Base-by-base conservation (phyloP, 2,113 vertebrate genomes). In the Macheiramphus alcinus region DNA sequence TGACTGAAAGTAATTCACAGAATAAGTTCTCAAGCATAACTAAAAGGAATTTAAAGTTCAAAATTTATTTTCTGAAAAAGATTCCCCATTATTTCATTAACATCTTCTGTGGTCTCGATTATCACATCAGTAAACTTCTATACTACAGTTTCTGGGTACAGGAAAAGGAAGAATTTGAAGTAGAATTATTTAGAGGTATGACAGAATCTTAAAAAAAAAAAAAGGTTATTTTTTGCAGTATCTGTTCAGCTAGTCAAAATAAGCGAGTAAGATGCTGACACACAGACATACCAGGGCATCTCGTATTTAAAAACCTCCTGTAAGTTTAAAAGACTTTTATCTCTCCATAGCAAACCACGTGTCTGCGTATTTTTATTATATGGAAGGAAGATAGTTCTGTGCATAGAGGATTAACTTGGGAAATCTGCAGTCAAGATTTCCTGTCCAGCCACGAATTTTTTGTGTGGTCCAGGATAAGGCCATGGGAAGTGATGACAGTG, bases 271-370 rank as follows among this genome's bases (percentile, higher is more conserved):
- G 23, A 85, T 8, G 4, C 7, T 90, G 23, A 68, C 20, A 47
- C 1, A 38, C 36, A 93, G 43, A 71, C 12, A 26, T 94, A 32
- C 16, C 0, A 0, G 42, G 32, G 8, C 17, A 68, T 6, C 14
- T 59, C 0, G 1, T 71, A 38, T 63, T 71, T 74, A 74, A 94
- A 94, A 93, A 76, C 12, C 9, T 23, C 29, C 55, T 81, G 4
- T 34, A 86, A 58, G 17, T 86, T 45, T 91, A 40, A 73, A 52
- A 70, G 22, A 56, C 31, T 83, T 89, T 29, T 62, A 3, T 42
- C 53, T 15, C 11, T 34, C 31, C 27, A 34, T 25, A 74, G 3
- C 36, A 92, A 86, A 78, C 5, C 15, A 78, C 7, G 5, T 66
- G 32, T 23, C 22, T 78, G 67, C 8, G 2, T 42, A 29, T 50